Evolutionary conservation across 2,113 vertebrate genomes (phyloP), one percentile per base, ranked within the genome.

Genomic region (Bothrops jararaca): DNA sequence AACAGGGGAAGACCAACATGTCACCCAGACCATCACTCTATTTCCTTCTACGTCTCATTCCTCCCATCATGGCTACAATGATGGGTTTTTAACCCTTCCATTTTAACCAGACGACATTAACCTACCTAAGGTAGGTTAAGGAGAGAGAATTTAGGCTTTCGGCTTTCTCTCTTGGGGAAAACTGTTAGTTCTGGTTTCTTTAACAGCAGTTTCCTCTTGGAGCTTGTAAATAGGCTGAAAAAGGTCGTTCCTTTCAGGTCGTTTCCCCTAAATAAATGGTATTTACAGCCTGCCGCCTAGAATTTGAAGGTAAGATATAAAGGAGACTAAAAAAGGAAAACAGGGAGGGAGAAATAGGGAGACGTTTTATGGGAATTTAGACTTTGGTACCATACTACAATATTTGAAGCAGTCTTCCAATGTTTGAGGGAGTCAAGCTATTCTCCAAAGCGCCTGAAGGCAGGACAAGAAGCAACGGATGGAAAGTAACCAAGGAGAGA

Each of bases 161-260:
- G 1, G 6, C 18, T 80, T 80, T 34, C 64, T 80, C 34, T 80
- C 34, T 9, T 18, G 0, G 74, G 39, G n/a, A 22, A 80, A 80
- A 80, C 22, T 80, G 18, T 80, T 80, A 39, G 74, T 18, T 80
- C 74, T 42, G 18, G 18, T 80, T 80, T 39, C 74, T 80, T 42
- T 42, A 34, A 42, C 74, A 80, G 74, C 64, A 39, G 7, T 42
- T 80, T 80, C 18, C 7, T 39, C 34, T 20, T 42, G 18, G 34
- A 80, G 69, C 34, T 7, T 22, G 39, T 20, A 39, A 80, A 42
- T 34, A 80, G 34, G 74, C 34, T 80, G n/a, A 80, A 34, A 80
- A 80, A 39, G 18, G 6, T 0, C 2, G 7, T 1, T 80, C 3
- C 2, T 42, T 42, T 42, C 1, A 0, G 18, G 18, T 39, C 7